phyloP scores from a whole-genome alignment of 2,797 vertebrate species.

The Enteromius anoplus region DNA sequence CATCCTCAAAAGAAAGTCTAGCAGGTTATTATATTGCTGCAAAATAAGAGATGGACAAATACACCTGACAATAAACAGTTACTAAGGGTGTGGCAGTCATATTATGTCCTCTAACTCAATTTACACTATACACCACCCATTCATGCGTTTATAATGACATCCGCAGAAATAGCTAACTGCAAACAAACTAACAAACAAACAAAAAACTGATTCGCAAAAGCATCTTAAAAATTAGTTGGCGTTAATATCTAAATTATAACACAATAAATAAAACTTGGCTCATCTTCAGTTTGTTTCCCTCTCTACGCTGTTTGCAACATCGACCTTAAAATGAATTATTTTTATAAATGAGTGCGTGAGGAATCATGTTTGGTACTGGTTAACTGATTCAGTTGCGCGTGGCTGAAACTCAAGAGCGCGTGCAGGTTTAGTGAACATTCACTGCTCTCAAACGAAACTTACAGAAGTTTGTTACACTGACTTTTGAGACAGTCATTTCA shows the following conservation, averaged over 20 bases:
- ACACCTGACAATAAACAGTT: slow-evolving; percentile 39
- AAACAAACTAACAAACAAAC: background rate
- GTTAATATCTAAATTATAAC: background rate
- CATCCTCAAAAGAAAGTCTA: slow-evolving; percentile 23
- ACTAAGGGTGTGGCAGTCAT: slow-evolving; percentile 28
- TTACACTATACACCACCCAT: slow-evolving; percentile 17
- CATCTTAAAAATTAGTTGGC: too few relatives aligned
- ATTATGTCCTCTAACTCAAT: slow-evolving; percentile 27
- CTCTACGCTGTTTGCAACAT: background rate
- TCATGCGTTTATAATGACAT: background rate
- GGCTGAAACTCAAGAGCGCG: slow-evolving; percentile 43
- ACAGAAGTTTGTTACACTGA: background rate
- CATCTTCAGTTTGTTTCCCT: too few relatives aligned
- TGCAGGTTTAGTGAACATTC: slow-evolving; percentile 12
- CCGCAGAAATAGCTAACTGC: background rate
- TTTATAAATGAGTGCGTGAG: background rate
- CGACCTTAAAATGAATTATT: background rate
- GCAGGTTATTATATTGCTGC: slow-evolving; percentile 28
- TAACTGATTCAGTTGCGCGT: slow-evolving; percentile 38
- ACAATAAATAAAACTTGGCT: background rate
- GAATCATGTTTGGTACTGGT: background rate
- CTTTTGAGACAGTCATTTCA: background rate
- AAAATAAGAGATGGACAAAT: slow-evolving; percentile 25
- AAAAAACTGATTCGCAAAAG: background rate
- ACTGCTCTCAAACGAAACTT: background rate